phyloP scores from a whole-genome alignment of 2,113 vertebrate species.

The Myotis brandtii region DNA sequence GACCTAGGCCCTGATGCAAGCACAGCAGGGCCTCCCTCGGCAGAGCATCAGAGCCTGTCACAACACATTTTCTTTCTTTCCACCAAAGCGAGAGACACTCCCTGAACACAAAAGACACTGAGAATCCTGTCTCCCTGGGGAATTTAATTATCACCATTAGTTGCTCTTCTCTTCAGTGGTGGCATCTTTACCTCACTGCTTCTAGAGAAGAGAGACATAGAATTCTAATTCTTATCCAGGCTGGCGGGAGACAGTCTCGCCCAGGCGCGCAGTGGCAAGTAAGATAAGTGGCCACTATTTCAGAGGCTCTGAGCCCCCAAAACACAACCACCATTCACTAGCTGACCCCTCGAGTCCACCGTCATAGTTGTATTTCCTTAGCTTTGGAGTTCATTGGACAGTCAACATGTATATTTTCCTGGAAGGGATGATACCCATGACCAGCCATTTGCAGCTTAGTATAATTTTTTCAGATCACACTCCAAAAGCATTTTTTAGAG shows the following conservation, averaged over 20 bases:
- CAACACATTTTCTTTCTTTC: constrained; percentile 29
- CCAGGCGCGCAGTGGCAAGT: background rate
- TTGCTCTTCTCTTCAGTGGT: background rate
- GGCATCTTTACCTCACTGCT: constrained; percentile 45
- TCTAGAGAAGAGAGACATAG: constrained; percentile 7
- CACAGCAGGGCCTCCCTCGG: background rate
- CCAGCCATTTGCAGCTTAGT: background rate
- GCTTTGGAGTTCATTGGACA: background rate
- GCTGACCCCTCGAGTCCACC: background rate
- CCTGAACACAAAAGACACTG: constrained; percentile 19
- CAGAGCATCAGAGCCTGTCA: background rate
- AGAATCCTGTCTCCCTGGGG: background rate
- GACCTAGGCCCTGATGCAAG: background rate
- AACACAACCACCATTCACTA: background rate
- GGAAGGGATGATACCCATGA: background rate
- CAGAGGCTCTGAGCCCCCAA: background rate
- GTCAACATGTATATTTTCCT: constrained; percentile 54
- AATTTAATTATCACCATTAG: constrained; percentile 57
- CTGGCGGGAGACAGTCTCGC: background rate
- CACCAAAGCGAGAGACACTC: background rate
- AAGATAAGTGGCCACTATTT: background rate
- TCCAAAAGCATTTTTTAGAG: constrained; percentile 12
- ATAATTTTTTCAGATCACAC: background rate
- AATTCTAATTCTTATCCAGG: background rate
- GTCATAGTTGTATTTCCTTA: background rate